Evolutionary conservation across 2,797 vertebrate species (phyloP).

Genomic region (Eulemur albifrons): DNA sequence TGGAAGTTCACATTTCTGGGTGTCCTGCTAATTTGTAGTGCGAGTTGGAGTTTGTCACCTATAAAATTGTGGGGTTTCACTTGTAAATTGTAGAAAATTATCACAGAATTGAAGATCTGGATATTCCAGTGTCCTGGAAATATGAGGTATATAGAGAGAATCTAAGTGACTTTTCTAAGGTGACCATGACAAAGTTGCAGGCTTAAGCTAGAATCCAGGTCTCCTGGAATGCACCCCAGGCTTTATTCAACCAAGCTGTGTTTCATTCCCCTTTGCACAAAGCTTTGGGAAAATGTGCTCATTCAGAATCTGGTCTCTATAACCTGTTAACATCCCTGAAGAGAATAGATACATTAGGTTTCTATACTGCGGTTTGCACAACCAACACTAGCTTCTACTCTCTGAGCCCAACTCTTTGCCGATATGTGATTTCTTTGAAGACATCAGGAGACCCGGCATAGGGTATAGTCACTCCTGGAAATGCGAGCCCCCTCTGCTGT

Average conservation of each 20-base stretch:
- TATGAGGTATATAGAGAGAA: background rate
- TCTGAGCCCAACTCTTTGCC: background rate
- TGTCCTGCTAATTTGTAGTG: background rate
- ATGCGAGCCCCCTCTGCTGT: background rate
- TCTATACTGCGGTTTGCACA: background rate
- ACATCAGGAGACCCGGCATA: background rate
- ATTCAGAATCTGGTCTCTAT: background rate
- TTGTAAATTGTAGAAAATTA: background rate
- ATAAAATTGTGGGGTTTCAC: background rate
- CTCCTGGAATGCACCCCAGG: background rate
- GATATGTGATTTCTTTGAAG: background rate
- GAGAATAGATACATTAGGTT: background rate
- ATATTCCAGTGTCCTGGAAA: background rate
- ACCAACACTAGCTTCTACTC: background rate
- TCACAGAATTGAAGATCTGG: background rate
- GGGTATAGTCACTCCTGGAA: background rate
- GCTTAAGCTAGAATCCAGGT: background rate
- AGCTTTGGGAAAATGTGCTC: background rate
- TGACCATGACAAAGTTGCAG: background rate
- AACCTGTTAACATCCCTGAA: background rate
- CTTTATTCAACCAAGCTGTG: background rate
- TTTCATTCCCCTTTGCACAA: background rate
- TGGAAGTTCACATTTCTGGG: background rate
- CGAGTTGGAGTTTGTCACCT: background rate
- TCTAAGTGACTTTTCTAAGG: background rate